Conservation (phyloP, 2,113 vertebrate species). For the Pseudonaja textilis region DNA sequence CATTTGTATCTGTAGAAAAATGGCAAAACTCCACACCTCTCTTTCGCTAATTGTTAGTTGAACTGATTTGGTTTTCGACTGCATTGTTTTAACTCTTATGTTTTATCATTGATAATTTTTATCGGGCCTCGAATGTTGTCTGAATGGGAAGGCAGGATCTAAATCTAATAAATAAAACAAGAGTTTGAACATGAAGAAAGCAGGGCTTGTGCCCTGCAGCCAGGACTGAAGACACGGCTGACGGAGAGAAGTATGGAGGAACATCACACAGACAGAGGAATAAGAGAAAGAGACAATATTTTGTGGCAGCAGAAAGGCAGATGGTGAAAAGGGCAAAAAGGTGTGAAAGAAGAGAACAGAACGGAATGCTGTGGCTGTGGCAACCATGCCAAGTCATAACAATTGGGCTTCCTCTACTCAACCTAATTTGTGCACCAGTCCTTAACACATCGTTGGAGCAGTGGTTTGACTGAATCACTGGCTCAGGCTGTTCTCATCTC, state of each 20-base stretch:
- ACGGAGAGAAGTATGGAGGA: not conserved
- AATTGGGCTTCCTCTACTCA: not conserved
- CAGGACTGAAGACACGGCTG: not conserved
- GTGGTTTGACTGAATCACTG: not conserved
- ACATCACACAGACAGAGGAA: not conserved
- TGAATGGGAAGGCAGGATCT: not conserved
- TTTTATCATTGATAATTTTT: not conserved
- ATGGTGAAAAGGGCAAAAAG: not conserved
- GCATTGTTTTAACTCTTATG: not conserved
- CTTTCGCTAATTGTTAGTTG: not conserved
- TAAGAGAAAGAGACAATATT: not conserved
- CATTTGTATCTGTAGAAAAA: not conserved
- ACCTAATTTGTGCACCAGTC: not conserved
- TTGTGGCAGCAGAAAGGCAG: not conserved
- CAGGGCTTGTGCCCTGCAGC: not conserved
- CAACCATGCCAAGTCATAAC: not conserved
- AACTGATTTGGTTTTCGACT: not conserved
- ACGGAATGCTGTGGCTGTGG: not conserved
- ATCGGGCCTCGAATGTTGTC: not conserved
- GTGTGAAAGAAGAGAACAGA: not conserved
- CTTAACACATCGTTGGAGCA: not conserved
- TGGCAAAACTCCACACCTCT: not conserved
- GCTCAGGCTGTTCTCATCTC: not conserved
- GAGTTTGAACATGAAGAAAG: not conserved
- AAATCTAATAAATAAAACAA: not conserved